Evolutionary conservation across 1,140 invertebrate species (phyloP), one percentile per base, ranked within the genome.

Genomic region (Lepidurus couesii): DNA sequence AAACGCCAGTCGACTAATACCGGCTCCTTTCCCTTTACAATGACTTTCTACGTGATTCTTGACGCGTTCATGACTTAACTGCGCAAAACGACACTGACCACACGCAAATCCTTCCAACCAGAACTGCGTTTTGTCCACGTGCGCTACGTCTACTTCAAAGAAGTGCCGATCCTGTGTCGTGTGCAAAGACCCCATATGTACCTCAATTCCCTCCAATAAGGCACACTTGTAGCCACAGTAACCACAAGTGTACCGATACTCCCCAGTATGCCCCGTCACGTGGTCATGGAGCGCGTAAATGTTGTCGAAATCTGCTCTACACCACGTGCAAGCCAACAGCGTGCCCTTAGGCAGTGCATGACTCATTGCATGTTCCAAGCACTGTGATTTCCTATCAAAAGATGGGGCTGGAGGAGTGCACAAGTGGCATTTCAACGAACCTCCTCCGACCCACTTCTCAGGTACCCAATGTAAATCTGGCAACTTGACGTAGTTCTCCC

Each of bases 221-320:
- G 84, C 82, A 6, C 85, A 84, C 76, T 84, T 83, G 80, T 86
- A 89, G 16, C 82, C 80, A 81, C 91, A 92, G 45, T 86, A 83
- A 8, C 84, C 85, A 84, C 91, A 92, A 4, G 82, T 81, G 79
- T 88, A 88, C 76, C 90, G 86, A 82, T 90, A 92, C 83, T 93
- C 91, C 0, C 91, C 91, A 0, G 91, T 92, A 79, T 93, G 92
- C 75, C 84, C 86, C n/a, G 88, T 89, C 16, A 91, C 87, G 81
- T 93, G 91, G 82, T 91, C 90, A 81, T 89, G 91, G 81, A 90
- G 90, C 13, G 84, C 83, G 81, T 88, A 84, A 16, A 86, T 80
- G 77, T 82, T 53, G 82, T 85, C 84, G 82, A 86, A 83, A 84
- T 85, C 80, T 79, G 85, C 82, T 82, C 83, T 79, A 65, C 82